These are phyloP conservation scores for Malurus splendens DNA, from an alignment of 2,797 vertebrate genomes.

Conservation along the genomic window DNA sequence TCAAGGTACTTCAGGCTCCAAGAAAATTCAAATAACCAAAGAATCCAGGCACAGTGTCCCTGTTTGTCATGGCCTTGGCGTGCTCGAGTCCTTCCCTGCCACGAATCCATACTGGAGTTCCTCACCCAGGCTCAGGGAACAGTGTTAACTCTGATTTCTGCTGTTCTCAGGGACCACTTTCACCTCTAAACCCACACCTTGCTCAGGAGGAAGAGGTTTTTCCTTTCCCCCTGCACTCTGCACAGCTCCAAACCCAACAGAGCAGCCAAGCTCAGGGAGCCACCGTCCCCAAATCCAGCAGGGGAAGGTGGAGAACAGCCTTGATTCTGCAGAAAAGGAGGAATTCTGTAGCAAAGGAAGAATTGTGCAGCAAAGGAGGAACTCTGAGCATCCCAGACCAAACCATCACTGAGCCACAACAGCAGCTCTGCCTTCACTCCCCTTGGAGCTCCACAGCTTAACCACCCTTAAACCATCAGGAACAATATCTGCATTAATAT, in stretches of 20 bases:
- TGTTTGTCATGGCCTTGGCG: background rate
- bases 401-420: background rate
- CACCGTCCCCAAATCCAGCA: rapidly evolving
- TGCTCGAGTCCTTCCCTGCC: rapidly evolving
- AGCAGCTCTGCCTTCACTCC: background rate
- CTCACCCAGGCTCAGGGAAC: background rate
- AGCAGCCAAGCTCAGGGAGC: background rate
- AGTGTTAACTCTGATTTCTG: rapidly evolving
- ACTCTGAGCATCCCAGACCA: background rate
- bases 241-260: background rate
- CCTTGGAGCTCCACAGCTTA: background rate
- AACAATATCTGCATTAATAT: background rate
- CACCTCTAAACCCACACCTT: background rate
- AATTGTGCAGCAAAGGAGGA: background rate
- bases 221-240: background rate
- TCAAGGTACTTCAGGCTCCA: rapidly evolving
- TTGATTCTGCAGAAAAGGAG: background rate
- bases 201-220: background rate
- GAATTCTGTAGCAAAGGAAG: background rate
- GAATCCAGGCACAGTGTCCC: background rate
- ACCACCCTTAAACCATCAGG: background rate
- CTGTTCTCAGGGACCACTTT: background rate
- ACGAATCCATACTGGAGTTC: rapidly evolving
- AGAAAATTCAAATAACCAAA: background rate
- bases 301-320: background rate